Evolutionary conservation across 1,140 invertebrate genomes (phyloP).

Genomic region (Drosophila rhopaloa): DNA sequence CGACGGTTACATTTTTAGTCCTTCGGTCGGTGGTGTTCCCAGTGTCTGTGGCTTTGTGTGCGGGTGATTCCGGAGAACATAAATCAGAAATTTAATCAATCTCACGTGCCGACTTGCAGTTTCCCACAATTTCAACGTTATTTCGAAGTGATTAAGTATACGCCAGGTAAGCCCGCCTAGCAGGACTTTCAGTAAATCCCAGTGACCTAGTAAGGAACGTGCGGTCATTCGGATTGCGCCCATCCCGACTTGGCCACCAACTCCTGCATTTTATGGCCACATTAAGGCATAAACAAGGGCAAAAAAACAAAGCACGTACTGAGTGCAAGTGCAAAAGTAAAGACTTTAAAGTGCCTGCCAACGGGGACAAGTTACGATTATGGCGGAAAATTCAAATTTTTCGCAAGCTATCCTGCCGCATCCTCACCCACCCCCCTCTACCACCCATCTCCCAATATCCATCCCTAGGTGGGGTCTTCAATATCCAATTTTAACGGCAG

Average conservation of each 20-base stretch:
- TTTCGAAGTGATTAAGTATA: conserved; percentile 63
- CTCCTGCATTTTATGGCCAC: conserved; percentile 69
- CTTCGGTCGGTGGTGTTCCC: conserved; percentile 9
- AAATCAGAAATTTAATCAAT: conserved; percentile 76
- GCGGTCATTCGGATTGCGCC: conserved; percentile 28
- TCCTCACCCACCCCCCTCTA: not conserved
- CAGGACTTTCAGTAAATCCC: conserved; percentile 37
- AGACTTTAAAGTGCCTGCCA: conserved; percentile 38
- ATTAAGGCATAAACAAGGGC: conserved; percentile 70
- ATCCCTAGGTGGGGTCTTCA: conserved; percentile 29
- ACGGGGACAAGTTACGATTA: conserved; percentile 31
- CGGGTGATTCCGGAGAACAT: conserved; percentile 31
- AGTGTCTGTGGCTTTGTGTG: conserved; percentile 26
- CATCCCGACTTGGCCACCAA: conserved; percentile 15
- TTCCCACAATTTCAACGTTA: conserved; percentile 27
- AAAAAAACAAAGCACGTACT: conserved; percentile 41
- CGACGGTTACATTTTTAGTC: conserved; percentile 30
- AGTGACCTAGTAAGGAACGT: conserved; percentile 56
- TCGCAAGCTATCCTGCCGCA: conserved; percentile 4
- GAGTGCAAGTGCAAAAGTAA: conserved; percentile 43
- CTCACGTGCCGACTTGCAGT: conserved; percentile 63
- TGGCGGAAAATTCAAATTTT: conserved; percentile 59
- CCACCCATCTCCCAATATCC: not conserved
- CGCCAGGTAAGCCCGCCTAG: conserved; percentile 67
- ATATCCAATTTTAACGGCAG: conserved; percentile 64